These are phyloP conservation scores for Drosophila macrothrix DNA, from an alignment of 2,888 invertebrate genomes.

Conservation along the genomic window DNA sequence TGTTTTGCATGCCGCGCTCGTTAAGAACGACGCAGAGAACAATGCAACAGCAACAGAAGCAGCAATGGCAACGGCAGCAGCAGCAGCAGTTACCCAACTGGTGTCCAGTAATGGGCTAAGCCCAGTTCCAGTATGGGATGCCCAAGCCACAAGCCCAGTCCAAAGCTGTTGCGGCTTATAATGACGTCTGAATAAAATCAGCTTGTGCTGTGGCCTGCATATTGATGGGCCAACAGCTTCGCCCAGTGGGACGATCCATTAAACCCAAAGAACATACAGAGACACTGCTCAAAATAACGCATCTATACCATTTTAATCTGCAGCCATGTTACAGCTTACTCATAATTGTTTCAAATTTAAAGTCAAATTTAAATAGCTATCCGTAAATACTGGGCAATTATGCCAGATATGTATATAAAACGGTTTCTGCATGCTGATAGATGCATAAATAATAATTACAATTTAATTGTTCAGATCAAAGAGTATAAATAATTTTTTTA, in stretches of 20 bases:
- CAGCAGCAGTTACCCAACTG: slow-evolving; percentile 62
- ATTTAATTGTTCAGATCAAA: neutral
- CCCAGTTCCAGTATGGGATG: slow-evolving; percentile 50
- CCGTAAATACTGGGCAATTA: neutral
- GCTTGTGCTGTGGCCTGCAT: slow-evolving; percentile 57
- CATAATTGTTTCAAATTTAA: neutral
- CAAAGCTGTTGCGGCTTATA: slow-evolving; percentile 61
- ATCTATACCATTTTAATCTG: slow-evolving; percentile 5
- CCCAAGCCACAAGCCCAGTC: slow-evolving; percentile 42
- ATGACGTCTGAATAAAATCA: slow-evolving; percentile 56
- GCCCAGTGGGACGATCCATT: slow-evolving; percentile 39
- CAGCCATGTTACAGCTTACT: neutral
- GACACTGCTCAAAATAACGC: slow-evolving; percentile 25
- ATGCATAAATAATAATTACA: neutral
- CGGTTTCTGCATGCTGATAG: neutral
- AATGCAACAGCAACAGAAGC: slow-evolving; percentile 53
- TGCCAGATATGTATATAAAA: neutral
- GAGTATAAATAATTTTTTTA: neutral
- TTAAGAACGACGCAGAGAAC: slow-evolving; percentile 70
- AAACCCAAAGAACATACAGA: slow-evolving; percentile 45
- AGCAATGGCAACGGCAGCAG: slow-evolving; percentile 26
- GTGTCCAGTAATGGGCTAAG: slow-evolving; percentile 77
- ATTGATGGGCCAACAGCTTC: slow-evolving; percentile 58
- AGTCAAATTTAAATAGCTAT: neutral
- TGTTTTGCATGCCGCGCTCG: slow-evolving; percentile 77